A percentile compares a stretch with the other conserved stretches of the same genome.
These are phyloP conservation scores for Scaptomyza graminum DNA, from an alignment of 1,140 invertebrate genomes.

Conservation along the genomic window DNA sequence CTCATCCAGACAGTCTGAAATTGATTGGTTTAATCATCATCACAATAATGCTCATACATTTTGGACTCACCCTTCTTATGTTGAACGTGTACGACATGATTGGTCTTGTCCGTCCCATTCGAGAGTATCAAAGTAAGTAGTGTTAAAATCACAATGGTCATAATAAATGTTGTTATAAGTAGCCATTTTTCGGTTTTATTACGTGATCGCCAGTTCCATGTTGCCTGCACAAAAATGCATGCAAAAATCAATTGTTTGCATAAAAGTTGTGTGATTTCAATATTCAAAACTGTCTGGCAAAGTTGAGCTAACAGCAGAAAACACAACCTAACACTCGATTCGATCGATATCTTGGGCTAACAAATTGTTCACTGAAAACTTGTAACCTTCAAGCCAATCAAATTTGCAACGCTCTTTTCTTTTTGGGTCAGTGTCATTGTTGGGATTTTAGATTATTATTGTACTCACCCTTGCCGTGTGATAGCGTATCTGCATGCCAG, in stretches of 20 bases:
- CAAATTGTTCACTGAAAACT: conserved; percentile 22
- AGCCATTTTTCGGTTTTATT: conserved; percentile 85
- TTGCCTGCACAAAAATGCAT: conserved; percentile 46
- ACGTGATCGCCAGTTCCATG: conserved; percentile 85
- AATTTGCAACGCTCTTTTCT: conserved; percentile 41
- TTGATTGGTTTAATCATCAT: not conserved
- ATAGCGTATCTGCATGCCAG: conserved; percentile 92
- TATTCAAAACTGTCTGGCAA: too few relatives aligned
- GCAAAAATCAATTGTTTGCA: too few relatives aligned
- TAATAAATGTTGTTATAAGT: conserved; percentile 81
- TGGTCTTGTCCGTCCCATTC: conserved; percentile 62
- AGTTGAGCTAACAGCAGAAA: too few relatives aligned
- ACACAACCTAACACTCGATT: not conserved
- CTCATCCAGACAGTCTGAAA: conserved; percentile 53
- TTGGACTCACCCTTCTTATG: conserved; percentile 60
- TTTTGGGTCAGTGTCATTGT: conserved; percentile 61
- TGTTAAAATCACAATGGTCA: conserved; percentile 75
- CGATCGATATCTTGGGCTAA: too few relatives aligned
- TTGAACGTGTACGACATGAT: conserved; percentile 73
- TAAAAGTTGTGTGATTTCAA: too few relatives aligned
- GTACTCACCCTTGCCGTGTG: conserved; percentile 87
- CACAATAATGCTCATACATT: not conserved
- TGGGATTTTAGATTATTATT: not conserved
- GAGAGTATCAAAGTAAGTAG: conserved; percentile 82
- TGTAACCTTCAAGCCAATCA: conserved; percentile 58